Evolutionary conservation across 2,888 invertebrate genomes (phyloP).

Genomic region (Brachyptera putata): DNA sequence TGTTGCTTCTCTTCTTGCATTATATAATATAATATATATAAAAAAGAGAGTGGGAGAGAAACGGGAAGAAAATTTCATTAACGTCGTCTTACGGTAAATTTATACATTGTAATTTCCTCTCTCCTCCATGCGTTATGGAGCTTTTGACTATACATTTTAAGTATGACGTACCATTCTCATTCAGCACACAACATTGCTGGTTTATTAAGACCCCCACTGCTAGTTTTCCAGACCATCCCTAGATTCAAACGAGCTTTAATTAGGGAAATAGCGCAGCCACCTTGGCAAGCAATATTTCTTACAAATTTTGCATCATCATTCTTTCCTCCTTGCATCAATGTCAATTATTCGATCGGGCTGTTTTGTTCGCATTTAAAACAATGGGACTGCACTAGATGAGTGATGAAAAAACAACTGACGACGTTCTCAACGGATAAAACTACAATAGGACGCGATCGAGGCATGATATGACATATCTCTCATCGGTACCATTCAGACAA

Average conservation of each 20-base stretch:
- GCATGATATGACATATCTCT: too few relatives aligned
- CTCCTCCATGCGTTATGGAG: constrained; percentile 23
- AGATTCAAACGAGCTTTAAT: constrained; percentile 18
- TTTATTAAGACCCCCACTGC: constrained; percentile 17
- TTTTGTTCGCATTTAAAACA: too few relatives aligned
- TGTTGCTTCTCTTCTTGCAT: constrained; percentile 9
- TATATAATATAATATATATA: neutral
- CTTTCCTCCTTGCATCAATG: constrained; percentile 17
- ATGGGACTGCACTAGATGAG: too few relatives aligned
- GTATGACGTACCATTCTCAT: constrained; percentile 26
- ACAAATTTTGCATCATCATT: constrained; percentile 14
- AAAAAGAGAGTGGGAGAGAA: constrained; percentile 20
- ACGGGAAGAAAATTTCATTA: constrained; percentile 48
- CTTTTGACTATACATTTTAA: constrained; percentile 28
- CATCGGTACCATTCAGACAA: too few relatives aligned
- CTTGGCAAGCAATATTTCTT: constrained; percentile 19
- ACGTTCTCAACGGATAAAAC: neutral
- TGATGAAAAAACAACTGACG: too few relatives aligned
- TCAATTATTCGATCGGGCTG: constrained; percentile 13
- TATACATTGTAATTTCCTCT: constrained; percentile 51
- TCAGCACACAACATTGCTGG: constrained; percentile 6
- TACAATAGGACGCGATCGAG: too few relatives aligned
- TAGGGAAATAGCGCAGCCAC: constrained; percentile 14
- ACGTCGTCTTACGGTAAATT: constrained; percentile 55
- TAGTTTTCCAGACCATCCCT: constrained; percentile 19